Evolutionary conservation across 2,113 vertebrate species (phyloP), one percentile per base, ranked within the genome.

Genomic region (Typhlomys cinereus): DNA sequence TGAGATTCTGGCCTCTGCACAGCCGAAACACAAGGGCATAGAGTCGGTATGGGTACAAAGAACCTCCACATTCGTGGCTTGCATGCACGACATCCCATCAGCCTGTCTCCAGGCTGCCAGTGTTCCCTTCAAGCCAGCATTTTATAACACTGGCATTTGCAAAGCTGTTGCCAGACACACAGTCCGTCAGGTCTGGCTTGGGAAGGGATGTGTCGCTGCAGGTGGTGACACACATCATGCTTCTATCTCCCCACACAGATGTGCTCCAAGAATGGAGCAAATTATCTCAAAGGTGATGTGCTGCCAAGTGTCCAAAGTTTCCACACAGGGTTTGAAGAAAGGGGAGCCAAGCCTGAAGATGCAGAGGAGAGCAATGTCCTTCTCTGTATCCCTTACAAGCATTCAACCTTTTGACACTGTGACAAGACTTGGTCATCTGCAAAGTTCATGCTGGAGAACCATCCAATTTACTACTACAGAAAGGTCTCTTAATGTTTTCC

Each of bases 171-270:
- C 9, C 0, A 2, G 73, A 8, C 4, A 25, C 3, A 0, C 15
- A 36, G 21, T 36, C 41, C 1, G 13, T n/a, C 31, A 29, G 5
- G 44, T 13, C 1, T 8, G 10, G 10, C 23, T 34, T 27, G 3
- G 39, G 34, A 31, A 7, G 0, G 46, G 23, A 2, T 0, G 0
- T 17, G 9, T 8, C 36, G 27, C 7, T 0, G 14, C 18, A 1
- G 29, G 29, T 50, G 57, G 18, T 44, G 2, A 48, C 27, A 2
- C 1, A 20, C 21, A 17, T 25, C 1, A 0, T 0, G 1, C 6
- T 11, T 34, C 39, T 52, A 0, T 48, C 36, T 31, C 46, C n/a
- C 1, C 2, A n/a, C 6, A 79, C 17, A 15, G 13, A 29, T 15
- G 7, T 34, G 15, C 57, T 27, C 31, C 25, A 41, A 41, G 25